Evolutionary conservation across 1,140 invertebrate genomes (phyloP).

Genomic region (Drosophila saltans): DNA sequence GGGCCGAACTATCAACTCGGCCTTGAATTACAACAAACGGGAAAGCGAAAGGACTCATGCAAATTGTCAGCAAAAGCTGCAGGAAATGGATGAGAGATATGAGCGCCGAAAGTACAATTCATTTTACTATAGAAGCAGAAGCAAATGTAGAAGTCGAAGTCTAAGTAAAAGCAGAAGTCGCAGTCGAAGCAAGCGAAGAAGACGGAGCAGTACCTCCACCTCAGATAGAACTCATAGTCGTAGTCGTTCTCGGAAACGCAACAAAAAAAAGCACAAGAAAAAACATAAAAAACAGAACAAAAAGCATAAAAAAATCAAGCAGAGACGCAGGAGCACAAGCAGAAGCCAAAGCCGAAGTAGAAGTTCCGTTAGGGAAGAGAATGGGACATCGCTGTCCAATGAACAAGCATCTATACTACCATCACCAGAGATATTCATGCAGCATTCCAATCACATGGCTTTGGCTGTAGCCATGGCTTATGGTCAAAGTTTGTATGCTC

Average conservation of each 20-base stretch:
- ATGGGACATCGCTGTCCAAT: background rate
- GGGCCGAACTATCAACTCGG: conserved; percentile 56
- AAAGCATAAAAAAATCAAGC: conserved; percentile 33
- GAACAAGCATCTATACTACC: background rate
- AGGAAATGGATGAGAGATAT: conserved; percentile 50
- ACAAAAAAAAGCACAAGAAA: conserved; percentile 16
- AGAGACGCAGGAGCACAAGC: conserved; percentile 2
- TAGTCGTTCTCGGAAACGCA: conserved; percentile 33
- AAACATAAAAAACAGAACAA: conserved; percentile 43
- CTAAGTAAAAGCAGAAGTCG: background rate
- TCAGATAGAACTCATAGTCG: conserved; percentile 4
- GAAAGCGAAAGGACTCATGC: conserved; percentile 35
- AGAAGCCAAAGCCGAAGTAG: conserved; percentile 26
- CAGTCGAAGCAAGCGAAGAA: background rate
- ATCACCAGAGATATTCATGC: conserved; percentile 19
- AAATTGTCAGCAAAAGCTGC: conserved; percentile 43
- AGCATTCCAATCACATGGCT: conserved; percentile 57
- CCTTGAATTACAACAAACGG: conserved; percentile 54
- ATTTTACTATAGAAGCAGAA: conserved; percentile 31
- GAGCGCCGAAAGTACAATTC: conserved; percentile 35
- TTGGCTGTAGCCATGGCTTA: conserved; percentile 62
- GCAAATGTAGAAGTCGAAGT: background rate
- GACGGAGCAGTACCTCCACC: conserved; percentile 24
- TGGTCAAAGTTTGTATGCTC: conserved; percentile 30
- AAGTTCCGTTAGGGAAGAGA: background rate